These are phyloP conservation scores for Dasypus novemcinctus DNA, from an alignment of 2,113 vertebrate species.

Conservation along the genomic window DNA sequence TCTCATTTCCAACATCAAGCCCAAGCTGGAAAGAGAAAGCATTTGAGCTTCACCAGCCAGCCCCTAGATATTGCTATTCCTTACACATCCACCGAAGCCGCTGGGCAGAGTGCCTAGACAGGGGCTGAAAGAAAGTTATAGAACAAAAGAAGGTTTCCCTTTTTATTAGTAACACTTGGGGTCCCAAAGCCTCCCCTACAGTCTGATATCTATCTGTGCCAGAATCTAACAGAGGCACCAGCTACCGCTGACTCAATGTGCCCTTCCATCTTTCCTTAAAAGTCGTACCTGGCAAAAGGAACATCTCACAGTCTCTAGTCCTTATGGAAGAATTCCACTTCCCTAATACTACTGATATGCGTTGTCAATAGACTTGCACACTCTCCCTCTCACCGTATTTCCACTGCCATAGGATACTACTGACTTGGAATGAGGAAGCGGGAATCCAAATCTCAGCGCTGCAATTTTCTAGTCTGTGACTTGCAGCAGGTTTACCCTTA, in stretches of 20 bases:
- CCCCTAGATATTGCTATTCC: not conserved
- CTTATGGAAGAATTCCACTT: not conserved
- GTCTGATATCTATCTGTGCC: not conserved
- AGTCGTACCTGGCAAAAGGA: not conserved
- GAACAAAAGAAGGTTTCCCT: not conserved
- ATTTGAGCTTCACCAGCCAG: not conserved
- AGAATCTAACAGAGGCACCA: not conserved
- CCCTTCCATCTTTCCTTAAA: not conserved
- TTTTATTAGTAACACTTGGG: not conserved
- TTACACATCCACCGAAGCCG: not conserved
- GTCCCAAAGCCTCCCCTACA: too few species aligned
- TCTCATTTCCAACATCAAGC: not conserved
- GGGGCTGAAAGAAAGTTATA: not conserved
- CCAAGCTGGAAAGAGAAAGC: not conserved
- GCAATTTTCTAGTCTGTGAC: not conserved
- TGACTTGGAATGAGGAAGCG: not conserved
- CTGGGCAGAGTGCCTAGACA: not conserved
- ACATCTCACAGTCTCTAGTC: not conserved
- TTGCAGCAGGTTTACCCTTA: not conserved
- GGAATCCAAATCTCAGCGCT: not conserved
- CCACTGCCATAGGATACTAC: not conserved
- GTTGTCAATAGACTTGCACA: not conserved
- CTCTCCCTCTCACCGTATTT: not conserved
- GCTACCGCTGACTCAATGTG: accelerated
- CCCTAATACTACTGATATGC: not conserved